A percentile compares a stretch with the other conserved stretches of the same genome.
Conservation (phyloP, 1,140 invertebrate species). For the Caenorhabditis tropicalis region DNA sequence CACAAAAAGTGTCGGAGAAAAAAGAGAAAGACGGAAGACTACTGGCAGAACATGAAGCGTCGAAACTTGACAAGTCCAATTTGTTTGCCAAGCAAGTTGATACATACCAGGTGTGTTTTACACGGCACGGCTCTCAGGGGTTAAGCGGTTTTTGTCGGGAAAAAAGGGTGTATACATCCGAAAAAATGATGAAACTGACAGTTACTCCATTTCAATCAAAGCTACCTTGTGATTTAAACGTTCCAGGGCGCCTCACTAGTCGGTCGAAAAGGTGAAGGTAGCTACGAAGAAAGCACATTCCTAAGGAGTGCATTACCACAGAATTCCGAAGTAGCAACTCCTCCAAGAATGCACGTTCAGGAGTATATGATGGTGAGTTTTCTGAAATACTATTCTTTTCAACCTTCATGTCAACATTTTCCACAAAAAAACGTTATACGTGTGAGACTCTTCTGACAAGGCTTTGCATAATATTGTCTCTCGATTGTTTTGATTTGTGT, state of each 20-base stretch:
- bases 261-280: constrained; percentile 56
- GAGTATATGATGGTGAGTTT: constrained; percentile 58
- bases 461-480: constrained; percentile 38
- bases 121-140: neutral
- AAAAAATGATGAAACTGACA: neutral
- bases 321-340: constrained; percentile 50
- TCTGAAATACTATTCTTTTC: neutral
- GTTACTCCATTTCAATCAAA: neutral
- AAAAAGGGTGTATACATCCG: neutral
- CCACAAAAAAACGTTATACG: neutral
- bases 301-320: constrained; percentile 33
- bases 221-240: neutral
- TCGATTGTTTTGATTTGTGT: neutral
- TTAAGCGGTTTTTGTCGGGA: neutral
- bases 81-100: constrained; percentile 58
- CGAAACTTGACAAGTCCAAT: constrained; percentile 57
- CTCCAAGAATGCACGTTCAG: constrained; percentile 57
- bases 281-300: constrained; percentile 57
- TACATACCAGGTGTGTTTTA: constrained; percentile 53
- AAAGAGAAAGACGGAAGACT: constrained; percentile 57
- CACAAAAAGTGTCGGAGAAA: constrained; percentile 50
- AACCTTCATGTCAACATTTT: neutral
- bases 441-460: neutral
- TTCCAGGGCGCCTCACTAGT: constrained; percentile 53
- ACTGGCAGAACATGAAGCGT: constrained; percentile 56